Conservation (phyloP, 2,113 vertebrate species). For the Archilochus colubris region DNA sequence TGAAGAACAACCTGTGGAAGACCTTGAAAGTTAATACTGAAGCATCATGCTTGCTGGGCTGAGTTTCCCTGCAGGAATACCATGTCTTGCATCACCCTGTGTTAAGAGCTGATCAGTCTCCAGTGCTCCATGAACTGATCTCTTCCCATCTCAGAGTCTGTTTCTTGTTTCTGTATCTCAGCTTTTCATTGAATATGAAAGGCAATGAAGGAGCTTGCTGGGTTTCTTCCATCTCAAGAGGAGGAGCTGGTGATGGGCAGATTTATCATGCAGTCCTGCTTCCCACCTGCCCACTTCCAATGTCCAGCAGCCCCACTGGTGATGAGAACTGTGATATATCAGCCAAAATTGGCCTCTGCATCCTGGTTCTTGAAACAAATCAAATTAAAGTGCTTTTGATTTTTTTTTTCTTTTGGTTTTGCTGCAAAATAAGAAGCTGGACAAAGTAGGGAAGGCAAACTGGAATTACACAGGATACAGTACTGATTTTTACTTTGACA, state of each 20-base stretch:
- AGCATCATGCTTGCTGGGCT: neutral
- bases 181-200: neutral
- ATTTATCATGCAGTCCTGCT: neutral
- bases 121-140: neutral
- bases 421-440: neutral
- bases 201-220: neutral
- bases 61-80: neutral
- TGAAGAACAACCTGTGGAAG: neutral
- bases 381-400: neutral
- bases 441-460: neutral
- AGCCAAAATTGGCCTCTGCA: neutral
- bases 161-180: neutral
- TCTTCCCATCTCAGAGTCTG: neutral
- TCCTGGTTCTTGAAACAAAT: neutral
- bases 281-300: neutral
- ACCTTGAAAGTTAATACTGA: slow-evolving; percentile 55
- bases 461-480: neutral
- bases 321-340: neutral
- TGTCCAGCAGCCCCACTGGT: neutral
- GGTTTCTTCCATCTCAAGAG: neutral
- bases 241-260: neutral
- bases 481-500: neutral
- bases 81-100: neutral
- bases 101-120: neutral
- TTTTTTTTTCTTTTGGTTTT: neutral